These are phyloP conservation scores for Unio delphinus DNA, from an alignment of 2,888 invertebrate species.

Conservation along the genomic window DNA sequence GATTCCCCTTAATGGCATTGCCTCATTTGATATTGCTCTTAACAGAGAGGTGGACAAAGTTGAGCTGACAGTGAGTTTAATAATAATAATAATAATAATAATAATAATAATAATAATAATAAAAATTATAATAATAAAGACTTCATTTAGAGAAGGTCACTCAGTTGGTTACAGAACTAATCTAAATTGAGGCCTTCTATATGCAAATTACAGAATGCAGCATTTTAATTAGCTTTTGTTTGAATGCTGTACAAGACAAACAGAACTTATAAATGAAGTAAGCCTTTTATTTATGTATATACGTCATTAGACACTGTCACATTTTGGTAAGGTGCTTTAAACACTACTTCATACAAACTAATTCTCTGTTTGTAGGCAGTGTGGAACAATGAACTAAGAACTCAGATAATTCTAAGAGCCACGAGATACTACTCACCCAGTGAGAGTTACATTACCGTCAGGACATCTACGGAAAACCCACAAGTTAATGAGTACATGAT, in stretches of 20 bases:
- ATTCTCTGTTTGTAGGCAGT: conserved; percentile 24
- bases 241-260: background rate
- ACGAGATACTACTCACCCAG: conserved; percentile 82
- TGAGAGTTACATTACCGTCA: conserved; percentile 87
- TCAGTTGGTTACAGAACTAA: too few species aligned
- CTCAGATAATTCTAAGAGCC: conserved; percentile 45
- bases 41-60: conserved; percentile 41
- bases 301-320: too few species aligned
- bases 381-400: conserved; percentile 30
- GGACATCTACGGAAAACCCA: conserved; percentile 81
- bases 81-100: too few species aligned
- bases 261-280: too few species aligned
- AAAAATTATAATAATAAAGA: too few species aligned
- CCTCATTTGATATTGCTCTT: conserved; percentile 51
- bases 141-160: too few species aligned
- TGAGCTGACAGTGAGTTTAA: conserved; percentile 45
- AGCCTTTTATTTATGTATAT: too few species aligned
- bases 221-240: background rate
- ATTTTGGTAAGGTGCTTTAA: background rate
- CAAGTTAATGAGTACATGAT: conserved; percentile 91
- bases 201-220: too few species aligned
- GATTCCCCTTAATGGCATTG: conserved; percentile 62
- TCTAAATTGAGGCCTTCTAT: too few species aligned
- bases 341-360: background rate
- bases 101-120: too few species aligned